Percentiles rank a stretch among this genome's conserved stretches.
Conservation (phyloP, 2,888 invertebrate genomes). For the Drosophila imparisetae region DNA sequence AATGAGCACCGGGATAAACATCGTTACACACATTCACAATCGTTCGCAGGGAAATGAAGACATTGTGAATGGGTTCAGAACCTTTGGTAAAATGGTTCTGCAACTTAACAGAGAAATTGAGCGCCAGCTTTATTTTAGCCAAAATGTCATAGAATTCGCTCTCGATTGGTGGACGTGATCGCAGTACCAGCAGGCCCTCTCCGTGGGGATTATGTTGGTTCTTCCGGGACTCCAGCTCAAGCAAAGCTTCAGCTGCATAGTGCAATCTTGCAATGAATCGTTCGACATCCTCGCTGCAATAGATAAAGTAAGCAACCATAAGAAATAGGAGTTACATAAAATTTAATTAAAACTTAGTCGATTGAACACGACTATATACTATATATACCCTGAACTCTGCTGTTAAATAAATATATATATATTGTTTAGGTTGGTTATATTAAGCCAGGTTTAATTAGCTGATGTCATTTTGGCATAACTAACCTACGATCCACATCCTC, state of each 20-base stretch:
- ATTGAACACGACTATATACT: background rate
- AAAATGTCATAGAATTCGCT: constrained; percentile 98
- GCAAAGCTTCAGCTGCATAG: constrained; percentile 96
- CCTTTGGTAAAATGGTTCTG: constrained; percentile 99
- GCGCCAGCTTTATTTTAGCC: constrained; percentile 98
- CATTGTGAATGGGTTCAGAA: constrained; percentile 97
- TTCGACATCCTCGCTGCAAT: constrained; percentile 95
- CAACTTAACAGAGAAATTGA: constrained; percentile 96
- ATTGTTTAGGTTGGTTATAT: no score
- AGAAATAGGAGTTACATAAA: background rate
- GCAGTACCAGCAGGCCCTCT: constrained; percentile 95
- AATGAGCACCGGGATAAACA: constrained; percentile 91
- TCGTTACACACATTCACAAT: constrained; percentile 98
- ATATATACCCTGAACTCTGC: background rate
- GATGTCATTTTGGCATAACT: no score
- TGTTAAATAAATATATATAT: background rate
- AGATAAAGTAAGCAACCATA: background rate
- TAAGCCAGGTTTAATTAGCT: no score
- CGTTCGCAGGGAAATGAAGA: constrained; percentile 97
- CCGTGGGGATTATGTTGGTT: constrained; percentile 89
- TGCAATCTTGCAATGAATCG: constrained; percentile 98
- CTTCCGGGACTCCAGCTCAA: constrained; percentile 94
- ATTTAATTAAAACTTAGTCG: background rate
- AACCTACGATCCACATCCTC: no score
- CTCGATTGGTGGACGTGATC: constrained; percentile 97